These are phyloP conservation scores for Eptesicus fuscus DNA, from an alignment of 2,113 vertebrate genomes.

Conservation along the genomic window DNA sequence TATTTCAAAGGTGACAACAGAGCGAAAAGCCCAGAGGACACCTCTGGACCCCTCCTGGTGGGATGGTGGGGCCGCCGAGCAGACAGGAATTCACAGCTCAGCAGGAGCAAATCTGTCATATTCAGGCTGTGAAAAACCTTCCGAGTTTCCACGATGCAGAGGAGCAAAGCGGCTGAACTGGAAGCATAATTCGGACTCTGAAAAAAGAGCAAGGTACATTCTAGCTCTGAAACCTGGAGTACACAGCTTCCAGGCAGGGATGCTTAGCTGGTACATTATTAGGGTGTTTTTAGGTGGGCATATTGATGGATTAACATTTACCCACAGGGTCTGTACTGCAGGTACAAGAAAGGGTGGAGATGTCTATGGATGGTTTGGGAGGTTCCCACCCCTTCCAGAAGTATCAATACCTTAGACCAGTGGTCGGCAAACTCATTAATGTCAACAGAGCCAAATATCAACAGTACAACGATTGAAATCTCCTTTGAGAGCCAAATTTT, in stretches of 20 bases:
- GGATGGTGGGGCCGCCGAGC: neutral
- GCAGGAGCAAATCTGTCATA: constrained; percentile 22
- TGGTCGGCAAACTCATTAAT: too few species aligned
- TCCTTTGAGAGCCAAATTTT: too few species aligned
- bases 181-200: neutral
- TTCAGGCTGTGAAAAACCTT: constrained; percentile 25
- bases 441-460: too few species aligned
- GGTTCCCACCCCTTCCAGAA: neutral
- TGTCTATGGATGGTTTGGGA: neutral
- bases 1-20: constrained; percentile 34
- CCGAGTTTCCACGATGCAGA: neutral
- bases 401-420: neutral
- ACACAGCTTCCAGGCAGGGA: neutral
- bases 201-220: neutral
- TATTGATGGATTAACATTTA: neutral
- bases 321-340: neutral
- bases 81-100: constrained; percentile 21
- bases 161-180: neutral
- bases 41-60: neutral
- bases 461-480: too few species aligned
- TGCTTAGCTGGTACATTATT: neutral
- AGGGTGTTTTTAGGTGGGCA: neutral
- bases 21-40: constrained; percentile 32
- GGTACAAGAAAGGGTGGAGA: neutral
- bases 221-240: neutral